These are phyloP conservation scores for Passerina amoena DNA, from an alignment of 2,113 vertebrate genomes.

Conservation along the genomic window DNA sequence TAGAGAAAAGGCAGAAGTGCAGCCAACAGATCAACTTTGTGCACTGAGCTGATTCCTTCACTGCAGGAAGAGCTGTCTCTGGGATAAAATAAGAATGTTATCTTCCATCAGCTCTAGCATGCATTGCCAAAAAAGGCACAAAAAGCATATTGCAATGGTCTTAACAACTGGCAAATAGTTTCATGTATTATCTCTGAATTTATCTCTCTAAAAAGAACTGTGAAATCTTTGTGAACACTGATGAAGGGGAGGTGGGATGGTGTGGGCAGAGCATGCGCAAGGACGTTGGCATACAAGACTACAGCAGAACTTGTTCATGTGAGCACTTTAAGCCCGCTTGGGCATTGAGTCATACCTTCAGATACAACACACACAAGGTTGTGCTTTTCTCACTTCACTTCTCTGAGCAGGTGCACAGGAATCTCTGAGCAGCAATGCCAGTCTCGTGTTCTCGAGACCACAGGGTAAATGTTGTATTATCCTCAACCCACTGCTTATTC, in stretches of 20 bases:
- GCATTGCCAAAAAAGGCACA: not conserved
- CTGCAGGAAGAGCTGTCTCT: not conserved
- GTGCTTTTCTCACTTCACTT: not conserved
- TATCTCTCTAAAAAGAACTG: not conserved
- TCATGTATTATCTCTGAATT: not conserved
- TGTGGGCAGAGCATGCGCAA: not conserved
- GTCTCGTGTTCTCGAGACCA: fast-evolving
- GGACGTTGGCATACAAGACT: not conserved
- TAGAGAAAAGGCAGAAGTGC: not conserved
- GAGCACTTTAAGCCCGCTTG: not conserved
- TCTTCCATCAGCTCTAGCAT: not conserved
- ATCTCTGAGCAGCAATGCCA: not conserved
- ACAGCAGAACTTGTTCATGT: not conserved
- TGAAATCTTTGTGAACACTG: not conserved
- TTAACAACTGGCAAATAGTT: not conserved
- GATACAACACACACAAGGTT: fast-evolving
- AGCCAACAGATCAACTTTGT: not conserved
- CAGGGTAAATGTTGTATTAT: fast-evolving
- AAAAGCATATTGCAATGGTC: not conserved
- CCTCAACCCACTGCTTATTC: not conserved
- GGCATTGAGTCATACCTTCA: not conserved
- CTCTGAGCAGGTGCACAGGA: not conserved
- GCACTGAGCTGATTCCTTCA: not conserved
- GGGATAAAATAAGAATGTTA: not conserved
- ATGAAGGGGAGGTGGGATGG: not conserved